phyloP scores from a whole-genome alignment of 2,888 invertebrate genomes.

The Salticus scenicus region DNA sequence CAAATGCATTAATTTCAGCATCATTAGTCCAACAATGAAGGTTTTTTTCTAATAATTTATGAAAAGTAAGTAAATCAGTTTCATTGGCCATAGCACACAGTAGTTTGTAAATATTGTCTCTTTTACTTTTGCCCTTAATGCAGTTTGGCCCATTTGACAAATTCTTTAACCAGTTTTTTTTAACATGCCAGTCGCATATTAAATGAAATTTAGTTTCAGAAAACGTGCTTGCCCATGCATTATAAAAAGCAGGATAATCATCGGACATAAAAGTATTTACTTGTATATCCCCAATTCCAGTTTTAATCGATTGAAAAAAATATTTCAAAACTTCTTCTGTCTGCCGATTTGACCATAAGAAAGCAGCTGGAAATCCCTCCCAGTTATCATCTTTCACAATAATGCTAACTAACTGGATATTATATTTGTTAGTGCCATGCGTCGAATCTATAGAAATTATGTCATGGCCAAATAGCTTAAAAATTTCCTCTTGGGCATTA shows the following conservation, averaged over 20 bases:
- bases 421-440: conserved; percentile 22
- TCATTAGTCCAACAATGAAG: background rate
- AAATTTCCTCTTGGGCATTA: conserved; percentile 30
- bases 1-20: too few species aligned
- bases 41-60: background rate
- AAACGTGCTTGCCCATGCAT: conserved; percentile 65
- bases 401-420: conserved; percentile 36
- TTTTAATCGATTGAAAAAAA: conserved; percentile 15
- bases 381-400: conserved; percentile 1
- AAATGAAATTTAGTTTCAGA: background rate
- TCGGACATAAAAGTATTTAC: conserved; percentile 70
- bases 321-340: background rate
- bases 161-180: background rate
- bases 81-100: background rate
- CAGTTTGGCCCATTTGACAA: background rate
- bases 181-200: conserved; percentile 9
- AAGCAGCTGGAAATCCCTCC: conserved; percentile 38
- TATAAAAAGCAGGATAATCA: conserved; percentile 58
- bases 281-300: background rate
- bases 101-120: background rate
- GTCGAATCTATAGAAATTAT: conserved; percentile 36
- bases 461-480: conserved; percentile 33
- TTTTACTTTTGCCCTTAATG: background rate
- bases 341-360: conserved; percentile 7
- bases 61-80: background rate